Conservation (phyloP, 2,888 invertebrate genomes). For the Apotomis betuletana region DNA sequence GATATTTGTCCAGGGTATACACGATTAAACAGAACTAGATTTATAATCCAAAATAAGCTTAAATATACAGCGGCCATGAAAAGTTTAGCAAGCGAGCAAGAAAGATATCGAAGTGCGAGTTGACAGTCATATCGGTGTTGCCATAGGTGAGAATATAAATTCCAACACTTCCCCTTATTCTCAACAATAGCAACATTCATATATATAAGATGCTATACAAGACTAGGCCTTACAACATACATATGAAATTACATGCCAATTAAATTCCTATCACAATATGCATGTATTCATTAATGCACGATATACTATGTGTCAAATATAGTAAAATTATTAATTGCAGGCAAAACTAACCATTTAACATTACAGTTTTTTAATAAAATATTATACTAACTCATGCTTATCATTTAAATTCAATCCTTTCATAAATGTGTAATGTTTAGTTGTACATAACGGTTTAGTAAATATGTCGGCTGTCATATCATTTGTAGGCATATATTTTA, state of each 20-base stretch:
- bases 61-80: too few relatives aligned
- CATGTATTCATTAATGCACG: background rate
- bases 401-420: background rate
- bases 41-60: too few relatives aligned
- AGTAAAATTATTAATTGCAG: background rate
- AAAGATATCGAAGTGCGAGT: too few relatives aligned
- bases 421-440: background rate
- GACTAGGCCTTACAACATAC: too few relatives aligned
- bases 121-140: too few relatives aligned
- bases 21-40: too few relatives aligned
- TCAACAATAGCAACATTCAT: constrained; percentile 13
- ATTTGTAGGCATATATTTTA: constrained; percentile 9
- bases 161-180: constrained; percentile 2
- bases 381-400: background rate
- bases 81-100: too few relatives aligned
- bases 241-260: constrained; percentile 1
- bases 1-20: too few relatives aligned
- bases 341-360: constrained; percentile 2
- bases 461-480: constrained; percentile 8
- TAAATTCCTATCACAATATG: constrained; percentile 6
- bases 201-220: background rate
- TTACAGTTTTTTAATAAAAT: background rate
- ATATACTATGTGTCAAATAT: background rate
- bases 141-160: background rate
- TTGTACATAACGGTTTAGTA: constrained; percentile 9